Base-by-base conservation (phyloP, 2,797 vertebrate genomes). In the Peromyscus eremicus region DNA sequence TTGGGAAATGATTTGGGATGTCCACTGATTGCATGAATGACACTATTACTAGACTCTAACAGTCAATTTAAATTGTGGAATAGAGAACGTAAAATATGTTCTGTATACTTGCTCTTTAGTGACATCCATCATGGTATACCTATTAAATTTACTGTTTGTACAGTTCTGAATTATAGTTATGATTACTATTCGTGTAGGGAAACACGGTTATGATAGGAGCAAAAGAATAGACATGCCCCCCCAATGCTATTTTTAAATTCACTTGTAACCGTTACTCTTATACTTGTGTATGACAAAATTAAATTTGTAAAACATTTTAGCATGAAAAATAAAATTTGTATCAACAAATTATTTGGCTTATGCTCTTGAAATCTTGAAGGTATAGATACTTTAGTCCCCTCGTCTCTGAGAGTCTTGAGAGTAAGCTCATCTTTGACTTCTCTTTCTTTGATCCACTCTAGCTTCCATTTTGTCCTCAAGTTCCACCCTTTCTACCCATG, bases 221-320 rank as follows among this genome's bases (percentile, higher is more conserved):
- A 97, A 94, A 97, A 97, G 93, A 98, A 97, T 97, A 98, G 96
- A 98, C 97, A 98, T 97, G 94, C 94, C 97, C 98, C 98, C 80
- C 97, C 97, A 96, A 98, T 98, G 98, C 97, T 98, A 98, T 98
- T 98, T 98, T 98, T 98, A 98, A 98, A 98, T 95, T 98, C 92
- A 98, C 92, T 94, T 98, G 96, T 98, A 97, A 97, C 97, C 96
- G 95, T 97, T 98, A 96, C 97, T 98, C 97, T 97, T 98, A 97
- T 98, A 98, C 95, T 92, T 96, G 96, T 98, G 97, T 96, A 92
- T 98, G 97, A 97, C 94, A 98, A 97, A 97, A 97, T 93, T 80
- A 94, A 94, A 97, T 97, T 97, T 98, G 97, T 98, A 96, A 97
- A 96, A 89, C 94, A 96, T 94, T 96, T 98, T 97, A 97, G 98